Evolutionary conservation across 1,140 invertebrate species (phyloP), one percentile per base, ranked within the genome.

Genomic region (Pseudobourletiella spinata): DNA sequence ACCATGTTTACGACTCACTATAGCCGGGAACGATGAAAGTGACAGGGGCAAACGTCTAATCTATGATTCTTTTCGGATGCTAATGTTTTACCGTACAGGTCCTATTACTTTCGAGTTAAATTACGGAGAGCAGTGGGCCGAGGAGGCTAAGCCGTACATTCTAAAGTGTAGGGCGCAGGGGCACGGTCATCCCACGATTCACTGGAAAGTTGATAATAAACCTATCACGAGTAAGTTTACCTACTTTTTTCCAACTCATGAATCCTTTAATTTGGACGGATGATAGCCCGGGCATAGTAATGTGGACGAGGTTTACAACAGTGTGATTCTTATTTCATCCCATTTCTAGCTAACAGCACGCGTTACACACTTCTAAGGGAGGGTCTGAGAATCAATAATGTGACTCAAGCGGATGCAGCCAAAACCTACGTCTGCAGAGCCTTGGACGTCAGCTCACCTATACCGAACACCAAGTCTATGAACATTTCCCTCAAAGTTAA

Each of bases 401-500:
- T 70, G 2, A 48, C 56, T 11, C 55, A 57, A 52, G n/a, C 39
- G 6, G 68, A 70, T 25, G 65, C 46, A 25, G 29, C 43, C 14
- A 29, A 54, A 43, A 61, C 59, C 20, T 70, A 67, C 39, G 59
- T 70, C 16, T 70, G 68, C 54, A 43, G 63, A n/a, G 68, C 68
- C 4, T 63, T 65, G 57, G 68, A 70, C 43, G 57, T 67, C 29
- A 59, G 62, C 24, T 63, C 65, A 14, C 59, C 65, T 4, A 56
- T 64, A 14, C 68, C 68, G 8, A 65, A 67, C 43, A 29, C 63
- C 22, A 67, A 67, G 56, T 8, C 39, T 11, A 65, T 70, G 65
- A 63, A 64, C 29, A 70, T 70, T 18, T 61, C 58, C 15, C 56
- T 70, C 20, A 67, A 65, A 61, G 68, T 70, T 50, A 64, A 61